A percentile compares a stretch with the other conserved stretches of the same genome.
Evolutionary conservation across 2,113 vertebrate genomes (phyloP).

Genomic region (Podarcis muralis): DNA sequence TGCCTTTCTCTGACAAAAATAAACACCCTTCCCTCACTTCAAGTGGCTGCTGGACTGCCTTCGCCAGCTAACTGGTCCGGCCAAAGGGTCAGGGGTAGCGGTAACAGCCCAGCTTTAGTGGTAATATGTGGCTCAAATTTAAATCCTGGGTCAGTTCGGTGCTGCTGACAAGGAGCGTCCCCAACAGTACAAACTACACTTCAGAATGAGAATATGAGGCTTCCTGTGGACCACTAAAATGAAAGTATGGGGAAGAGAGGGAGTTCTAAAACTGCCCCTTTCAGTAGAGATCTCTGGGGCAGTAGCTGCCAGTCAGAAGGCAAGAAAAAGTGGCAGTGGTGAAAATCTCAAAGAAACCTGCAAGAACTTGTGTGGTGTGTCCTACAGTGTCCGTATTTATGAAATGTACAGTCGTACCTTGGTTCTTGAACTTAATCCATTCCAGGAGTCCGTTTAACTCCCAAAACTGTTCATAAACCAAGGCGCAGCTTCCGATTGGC

Average conservation of each 20-base stretch:
- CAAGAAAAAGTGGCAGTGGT: not conserved
- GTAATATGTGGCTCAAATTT: not conserved
- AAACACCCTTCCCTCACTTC: not conserved
- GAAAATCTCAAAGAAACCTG: not conserved
- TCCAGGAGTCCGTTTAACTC: too few relatives aligned
- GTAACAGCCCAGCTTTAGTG: not conserved
- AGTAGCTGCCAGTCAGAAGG: not conserved
- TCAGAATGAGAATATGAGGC: not conserved
- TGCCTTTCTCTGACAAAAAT: not conserved
- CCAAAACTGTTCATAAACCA: too few relatives aligned
- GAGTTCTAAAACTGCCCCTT: not conserved
- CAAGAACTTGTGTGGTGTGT: not conserved
- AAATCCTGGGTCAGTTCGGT: not conserved
- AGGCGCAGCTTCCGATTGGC: too few relatives aligned
- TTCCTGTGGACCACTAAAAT: not conserved
- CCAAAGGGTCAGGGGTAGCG: not conserved
- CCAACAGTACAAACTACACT: not conserved
- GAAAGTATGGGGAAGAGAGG: slow-evolving; percentile 1
- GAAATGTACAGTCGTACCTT: not conserved
- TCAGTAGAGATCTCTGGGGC: not conserved
- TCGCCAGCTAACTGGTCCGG: not conserved
- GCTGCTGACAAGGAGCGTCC: not conserved
- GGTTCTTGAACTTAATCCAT: too few relatives aligned
- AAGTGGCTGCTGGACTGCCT: not conserved
- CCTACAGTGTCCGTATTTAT: not conserved